These are phyloP conservation scores for Synergus gifuensis DNA, from an alignment of 2,888 invertebrate species.

Conservation along the genomic window DNA sequence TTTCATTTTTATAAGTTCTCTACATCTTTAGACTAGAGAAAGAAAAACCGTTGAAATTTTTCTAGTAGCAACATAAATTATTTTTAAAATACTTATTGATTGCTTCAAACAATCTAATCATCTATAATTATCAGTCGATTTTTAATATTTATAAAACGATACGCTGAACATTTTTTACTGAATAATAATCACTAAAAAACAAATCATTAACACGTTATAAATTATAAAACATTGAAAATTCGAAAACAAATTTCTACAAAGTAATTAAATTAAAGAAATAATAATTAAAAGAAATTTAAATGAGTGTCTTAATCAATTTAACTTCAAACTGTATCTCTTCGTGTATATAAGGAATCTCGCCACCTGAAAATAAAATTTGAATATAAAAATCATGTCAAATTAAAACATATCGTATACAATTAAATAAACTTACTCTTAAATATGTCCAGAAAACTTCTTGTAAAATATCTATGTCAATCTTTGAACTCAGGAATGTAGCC, in stretches of 20 bases:
- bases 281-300: not conserved
- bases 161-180: not conserved
- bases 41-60: not conserved
- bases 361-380: not conserved
- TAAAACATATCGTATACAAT: not conserved
- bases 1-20: not conserved
- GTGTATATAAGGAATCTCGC: not conserved
- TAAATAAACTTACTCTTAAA: not conserved
- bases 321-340: not conserved
- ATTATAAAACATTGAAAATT: not conserved
- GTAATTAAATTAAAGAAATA: not conserved
- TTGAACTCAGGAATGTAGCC: conserved; percentile 7
- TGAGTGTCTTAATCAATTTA: not conserved
- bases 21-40: not conserved
- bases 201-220: not conserved
- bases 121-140: not conserved
- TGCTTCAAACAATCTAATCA: not conserved
- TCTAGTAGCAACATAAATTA: not conserved
- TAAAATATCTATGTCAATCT: not conserved
- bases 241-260: not conserved
- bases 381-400: not conserved
- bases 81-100: not conserved
- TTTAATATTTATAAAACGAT: not conserved
- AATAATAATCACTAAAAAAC: not conserved
- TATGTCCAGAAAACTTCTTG: not conserved